Percentiles rank a stretch among this genome's conserved stretches.
Conservation (phyloP, 2,113 vertebrate species). For the Scartelaos histophorus region DNA sequence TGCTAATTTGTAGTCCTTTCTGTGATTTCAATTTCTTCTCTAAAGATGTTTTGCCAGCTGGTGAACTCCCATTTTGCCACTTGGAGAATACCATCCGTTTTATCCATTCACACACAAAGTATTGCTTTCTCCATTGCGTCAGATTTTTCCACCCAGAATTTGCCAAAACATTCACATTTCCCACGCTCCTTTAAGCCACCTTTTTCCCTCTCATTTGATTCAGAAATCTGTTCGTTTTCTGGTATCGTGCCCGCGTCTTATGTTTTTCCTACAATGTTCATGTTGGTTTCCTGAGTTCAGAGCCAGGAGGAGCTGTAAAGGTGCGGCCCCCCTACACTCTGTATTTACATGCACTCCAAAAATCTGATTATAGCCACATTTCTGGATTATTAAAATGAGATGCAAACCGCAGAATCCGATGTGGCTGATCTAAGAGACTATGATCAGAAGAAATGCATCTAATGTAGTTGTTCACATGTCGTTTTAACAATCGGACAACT, state of each 20-base stretch:
- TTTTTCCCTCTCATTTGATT: constrained; percentile 12
- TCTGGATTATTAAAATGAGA: no score
- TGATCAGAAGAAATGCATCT: no score
- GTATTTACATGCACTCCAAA: no score
- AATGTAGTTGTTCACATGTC: no score
- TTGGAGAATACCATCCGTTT: not conserved
- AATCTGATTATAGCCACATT: no score
- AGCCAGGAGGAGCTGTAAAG: constrained; percentile 57
- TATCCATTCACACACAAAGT: not conserved
- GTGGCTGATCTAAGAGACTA: no score
- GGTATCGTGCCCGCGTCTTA: constrained; percentile 21
- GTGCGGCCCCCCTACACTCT: constrained; percentile 63
- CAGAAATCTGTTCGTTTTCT: constrained; percentile 22
- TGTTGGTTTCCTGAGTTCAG: constrained; percentile 40
- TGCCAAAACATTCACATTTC: constrained; percentile 22
- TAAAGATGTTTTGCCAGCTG: no score
- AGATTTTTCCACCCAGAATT: constrained; percentile 25
- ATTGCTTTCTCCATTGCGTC: constrained; percentile 6
- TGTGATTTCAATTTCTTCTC: no score
- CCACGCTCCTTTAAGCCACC: constrained; percentile 20
- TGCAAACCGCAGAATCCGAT: no score
- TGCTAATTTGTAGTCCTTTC: no score
- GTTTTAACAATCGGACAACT: no score
- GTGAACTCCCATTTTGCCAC: not conserved
- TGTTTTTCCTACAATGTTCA: not conserved